A percentile compares a stretch with the other conserved stretches of the same genome.
Conservation (phyloP, 2,888 invertebrate species). For the Argyra leucocephala region DNA sequence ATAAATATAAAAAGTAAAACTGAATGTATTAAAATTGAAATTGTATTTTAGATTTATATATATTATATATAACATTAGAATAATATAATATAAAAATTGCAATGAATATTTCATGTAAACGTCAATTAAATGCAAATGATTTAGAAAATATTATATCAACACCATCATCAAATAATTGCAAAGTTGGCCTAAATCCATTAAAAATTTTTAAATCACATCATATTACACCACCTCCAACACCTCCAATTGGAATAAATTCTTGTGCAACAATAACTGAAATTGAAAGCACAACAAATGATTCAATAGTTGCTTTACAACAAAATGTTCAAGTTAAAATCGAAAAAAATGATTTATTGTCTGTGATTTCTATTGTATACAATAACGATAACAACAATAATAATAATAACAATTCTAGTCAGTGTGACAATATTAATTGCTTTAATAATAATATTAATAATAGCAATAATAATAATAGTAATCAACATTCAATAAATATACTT, state of each 20-base stretch:
- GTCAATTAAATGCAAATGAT: slow-evolving; percentile 19
- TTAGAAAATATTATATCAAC: background rate
- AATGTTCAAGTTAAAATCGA: background rate
- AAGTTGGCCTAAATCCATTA: background rate
- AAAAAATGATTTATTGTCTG: background rate
- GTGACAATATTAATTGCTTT: slow-evolving; percentile 21
- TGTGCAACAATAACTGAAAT: no score
- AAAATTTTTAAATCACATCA: background rate
- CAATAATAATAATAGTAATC: background rate
- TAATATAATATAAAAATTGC: background rate
- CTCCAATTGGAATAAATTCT: background rate
- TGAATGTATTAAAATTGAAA: no score
- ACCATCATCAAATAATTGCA: background rate
- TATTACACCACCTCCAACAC: slow-evolving; percentile 9
- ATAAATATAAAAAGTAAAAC: no score
- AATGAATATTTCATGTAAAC: slow-evolving; percentile 15
- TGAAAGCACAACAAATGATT: background rate
- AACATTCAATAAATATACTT: background rate
- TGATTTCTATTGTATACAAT: background rate
- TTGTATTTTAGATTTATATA: no score
- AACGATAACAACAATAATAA: slow-evolving; percentile 21
- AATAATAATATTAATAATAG: slow-evolving; percentile 13
- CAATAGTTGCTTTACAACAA: background rate
- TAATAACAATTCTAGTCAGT: slow-evolving; percentile 20
- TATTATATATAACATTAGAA: slow-evolving; percentile 7